phyloP scores from a whole-genome alignment of 2,888 invertebrate species.

The Thecophora atra region DNA sequence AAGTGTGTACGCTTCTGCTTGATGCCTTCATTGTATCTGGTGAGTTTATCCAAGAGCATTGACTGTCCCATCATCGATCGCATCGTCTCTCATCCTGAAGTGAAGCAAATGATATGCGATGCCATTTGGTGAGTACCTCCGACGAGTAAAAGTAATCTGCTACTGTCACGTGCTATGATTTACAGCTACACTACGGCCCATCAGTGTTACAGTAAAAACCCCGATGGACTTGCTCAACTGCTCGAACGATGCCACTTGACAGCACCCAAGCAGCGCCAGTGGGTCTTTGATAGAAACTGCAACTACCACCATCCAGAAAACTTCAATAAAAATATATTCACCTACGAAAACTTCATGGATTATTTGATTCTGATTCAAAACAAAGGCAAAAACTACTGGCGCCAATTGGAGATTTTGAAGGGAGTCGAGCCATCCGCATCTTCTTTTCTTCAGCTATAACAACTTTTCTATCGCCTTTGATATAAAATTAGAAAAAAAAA shows the following conservation, averaged over 20 bases:
- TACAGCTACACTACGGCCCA: slow-evolving; percentile 79
- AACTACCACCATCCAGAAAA: slow-evolving; percentile 58
- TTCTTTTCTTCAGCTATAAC: too few species aligned
- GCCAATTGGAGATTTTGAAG: slow-evolving; percentile 46
- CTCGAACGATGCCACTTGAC: slow-evolving; percentile 74
- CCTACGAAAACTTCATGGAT: slow-evolving; percentile 54
- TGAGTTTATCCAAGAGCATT: slow-evolving; percentile 79
- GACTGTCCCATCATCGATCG: slow-evolving; percentile 78
- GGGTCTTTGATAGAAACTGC: slow-evolving; percentile 71
- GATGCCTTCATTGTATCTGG: slow-evolving; percentile 82
- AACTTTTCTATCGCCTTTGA: too few species aligned
- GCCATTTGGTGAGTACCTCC: slow-evolving; percentile 76
- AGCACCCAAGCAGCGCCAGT: slow-evolving; percentile 79
- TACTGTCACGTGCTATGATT: background rate
- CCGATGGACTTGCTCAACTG: slow-evolving; percentile 78
- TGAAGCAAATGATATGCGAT: slow-evolving; percentile 82
- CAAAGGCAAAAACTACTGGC: slow-evolving; percentile 59
- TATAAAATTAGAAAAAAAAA: too few species aligned
- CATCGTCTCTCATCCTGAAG: slow-evolving; percentile 73
- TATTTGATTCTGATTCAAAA: slow-evolving; percentile 57
- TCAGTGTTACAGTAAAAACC: slow-evolving; percentile 76
- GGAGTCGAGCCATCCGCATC: slow-evolving; percentile 42
- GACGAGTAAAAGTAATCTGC: background rate
- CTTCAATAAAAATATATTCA: slow-evolving; percentile 53
- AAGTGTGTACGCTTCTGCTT: slow-evolving; percentile 80